A percentile compares a stretch with the other conserved stretches of the same genome.
phyloP scores from a whole-genome alignment of 2,797 vertebrate species.

The Bradypodion pumilum region DNA sequence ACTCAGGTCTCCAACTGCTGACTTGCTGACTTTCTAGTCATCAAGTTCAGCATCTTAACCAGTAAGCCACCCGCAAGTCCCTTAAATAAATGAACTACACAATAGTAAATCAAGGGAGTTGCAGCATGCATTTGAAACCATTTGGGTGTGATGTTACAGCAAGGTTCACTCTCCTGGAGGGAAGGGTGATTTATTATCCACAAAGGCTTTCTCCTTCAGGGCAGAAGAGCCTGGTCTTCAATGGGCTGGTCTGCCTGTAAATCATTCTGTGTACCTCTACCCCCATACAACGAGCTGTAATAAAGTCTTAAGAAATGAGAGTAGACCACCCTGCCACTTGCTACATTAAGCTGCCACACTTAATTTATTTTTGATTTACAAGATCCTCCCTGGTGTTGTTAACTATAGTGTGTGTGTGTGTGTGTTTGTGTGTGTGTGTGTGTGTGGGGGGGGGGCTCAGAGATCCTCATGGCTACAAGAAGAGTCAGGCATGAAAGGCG shows the following conservation, averaged over 20 bases:
- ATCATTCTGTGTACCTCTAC: not conserved
- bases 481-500: too few species aligned
- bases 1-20: too few species aligned
- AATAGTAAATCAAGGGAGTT: not conserved
- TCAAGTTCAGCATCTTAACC: too few species aligned
- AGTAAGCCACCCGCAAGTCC: too few species aligned
- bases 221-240: not conserved
- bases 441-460: not conserved
- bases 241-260: not conserved
- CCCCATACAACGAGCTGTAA: not conserved
- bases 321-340: rapidly evolving
- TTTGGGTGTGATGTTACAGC: not conserved
- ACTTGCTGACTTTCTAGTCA: too few species aligned
- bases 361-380: constrained; percentile 32
- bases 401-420: rapidly evolving
- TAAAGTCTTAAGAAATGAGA: constrained; percentile 26
- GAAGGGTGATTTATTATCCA: not conserved
- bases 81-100: not conserved
- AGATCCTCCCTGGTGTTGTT: not conserved
- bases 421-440: too few species aligned
- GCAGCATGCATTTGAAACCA: rapidly evolving
- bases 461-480: not conserved
- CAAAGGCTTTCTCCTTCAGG: not conserved
- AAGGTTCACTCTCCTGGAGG: rapidly evolving
- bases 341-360: constrained; percentile 7